phyloP scores from a whole-genome alignment of 2,888 invertebrate species.

The Pinctada fucata region DNA sequence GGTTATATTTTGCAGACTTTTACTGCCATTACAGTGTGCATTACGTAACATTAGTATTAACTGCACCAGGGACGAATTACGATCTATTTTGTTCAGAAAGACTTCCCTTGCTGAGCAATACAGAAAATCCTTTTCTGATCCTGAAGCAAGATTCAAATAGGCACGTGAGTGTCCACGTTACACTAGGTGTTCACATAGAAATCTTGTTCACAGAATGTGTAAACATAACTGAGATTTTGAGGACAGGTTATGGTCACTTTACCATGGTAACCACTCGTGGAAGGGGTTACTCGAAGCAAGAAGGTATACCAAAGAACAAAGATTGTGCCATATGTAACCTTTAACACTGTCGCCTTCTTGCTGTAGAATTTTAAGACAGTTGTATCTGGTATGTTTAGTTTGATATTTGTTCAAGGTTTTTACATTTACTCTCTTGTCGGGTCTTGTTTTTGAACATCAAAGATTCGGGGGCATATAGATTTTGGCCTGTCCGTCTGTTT shows the following conservation, averaged over 20 bases:
- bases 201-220: slow-evolving; percentile 44
- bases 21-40: slow-evolving; percentile 71
- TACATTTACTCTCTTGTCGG: too few species aligned
- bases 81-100: slow-evolving; percentile 37
- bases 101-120: slow-evolving; percentile 26
- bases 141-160: neutral
- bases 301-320: slow-evolving; percentile 38
- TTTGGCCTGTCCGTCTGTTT: too few species aligned
- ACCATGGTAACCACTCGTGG: slow-evolving; percentile 8
- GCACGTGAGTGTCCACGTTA: slow-evolving; percentile 13
- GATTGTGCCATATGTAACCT: slow-evolving; percentile 36
- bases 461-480: too few species aligned
- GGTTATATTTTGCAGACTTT: slow-evolving; percentile 73
- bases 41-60: slow-evolving; percentile 71
- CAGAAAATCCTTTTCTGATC: slow-evolving; percentile 38
- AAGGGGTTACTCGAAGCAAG: slow-evolving; percentile 23
- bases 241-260: slow-evolving; percentile 22
- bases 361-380: neutral
- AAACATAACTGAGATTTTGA: slow-evolving; percentile 9
- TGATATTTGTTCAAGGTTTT: too few species aligned
- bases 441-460: too few species aligned
- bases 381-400: too few species aligned
- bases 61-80: slow-evolving; percentile 13
- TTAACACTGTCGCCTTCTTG: neutral
- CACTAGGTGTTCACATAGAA: slow-evolving; percentile 32